Conservation (phyloP, 1,140 invertebrate genomes). For the Aporrectodea caliginosa region DNA sequence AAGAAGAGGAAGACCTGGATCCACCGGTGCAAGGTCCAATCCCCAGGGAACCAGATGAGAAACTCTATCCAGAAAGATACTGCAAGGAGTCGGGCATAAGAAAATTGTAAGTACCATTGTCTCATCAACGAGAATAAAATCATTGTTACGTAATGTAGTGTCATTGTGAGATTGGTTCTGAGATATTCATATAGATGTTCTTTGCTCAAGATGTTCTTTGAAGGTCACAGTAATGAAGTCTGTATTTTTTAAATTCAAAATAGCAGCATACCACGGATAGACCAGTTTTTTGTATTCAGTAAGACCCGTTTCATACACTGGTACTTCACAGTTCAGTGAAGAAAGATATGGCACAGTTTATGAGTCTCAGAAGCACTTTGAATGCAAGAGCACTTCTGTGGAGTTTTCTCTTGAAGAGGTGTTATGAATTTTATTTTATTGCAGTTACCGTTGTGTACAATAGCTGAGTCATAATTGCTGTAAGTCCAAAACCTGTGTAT, state of each 20-base stretch:
- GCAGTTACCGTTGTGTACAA: too few relatives aligned
- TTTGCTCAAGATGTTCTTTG: background rate
- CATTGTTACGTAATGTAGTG: background rate
- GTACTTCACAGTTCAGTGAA: too few relatives aligned
- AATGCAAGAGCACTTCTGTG: too few relatives aligned
- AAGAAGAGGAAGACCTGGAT: conserved; percentile 64
- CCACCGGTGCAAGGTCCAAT: conserved; percentile 90
- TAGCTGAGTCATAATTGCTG: too few relatives aligned
- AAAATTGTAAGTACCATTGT: conserved; percentile 75
- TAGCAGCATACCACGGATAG: background rate
- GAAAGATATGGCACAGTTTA: too few relatives aligned
- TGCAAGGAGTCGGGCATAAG: conserved; percentile 78
- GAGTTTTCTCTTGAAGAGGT: too few relatives aligned
- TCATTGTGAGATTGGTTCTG: background rate
- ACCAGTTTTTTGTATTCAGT: background rate
- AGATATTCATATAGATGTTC: too few relatives aligned
- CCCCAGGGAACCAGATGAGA: conserved; percentile 91
- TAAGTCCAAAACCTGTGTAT: too few relatives aligned
- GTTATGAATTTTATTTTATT: too few relatives aligned
- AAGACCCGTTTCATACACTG: too few relatives aligned
- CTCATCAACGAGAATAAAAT: background rate
- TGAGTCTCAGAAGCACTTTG: too few relatives aligned
- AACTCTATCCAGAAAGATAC: conserved; percentile 61
- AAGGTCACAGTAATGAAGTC: background rate
- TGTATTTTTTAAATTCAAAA: too few relatives aligned